Base-by-base conservation (phyloP, 2,797 vertebrate species). In the Etheostoma perlongum region DNA sequence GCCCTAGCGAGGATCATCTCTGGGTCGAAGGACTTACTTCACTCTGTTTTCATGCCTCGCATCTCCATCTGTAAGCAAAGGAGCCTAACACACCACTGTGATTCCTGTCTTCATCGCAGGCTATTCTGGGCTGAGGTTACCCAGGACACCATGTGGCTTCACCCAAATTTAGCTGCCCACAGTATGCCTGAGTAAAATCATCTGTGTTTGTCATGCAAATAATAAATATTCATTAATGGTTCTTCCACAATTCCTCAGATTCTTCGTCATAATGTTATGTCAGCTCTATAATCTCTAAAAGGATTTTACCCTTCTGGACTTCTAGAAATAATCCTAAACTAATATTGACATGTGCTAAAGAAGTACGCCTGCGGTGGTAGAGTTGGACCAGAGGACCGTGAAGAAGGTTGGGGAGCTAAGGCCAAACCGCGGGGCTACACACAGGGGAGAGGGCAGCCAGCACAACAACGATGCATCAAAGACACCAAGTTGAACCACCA, bases 261-360 rank as follows among this genome's bases (percentile, higher is more conserved):
- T 89, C 83, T 88, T 89, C 72, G 47, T 91, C 89, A 93, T 94
- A 91, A 93, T 92, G 89, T 91, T 83, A 82, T 91, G 91, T 93
- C 83, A 82, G 79, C 83, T 82, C 88, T 86, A 88, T 91, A 89
- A 94, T 93, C 88, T 87, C 85, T 76, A 67, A 84, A 84, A 78
- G 86, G 86, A 86, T 87, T 93, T 87, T 84, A 92, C 92, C 90
- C 90, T 78, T 79, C 85, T 88, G 78, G 88, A 86, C 71, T 83
- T 92, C 92, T 89, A 87, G 92, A 94, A 94, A 95, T 95, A 95
- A 94, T 94, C 90, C 85, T 89, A 64, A 92, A 78, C 92, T 84
- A 94, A 95, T 95, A 94, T 94, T 95, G 89, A 94, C 93, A 88
- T 48, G 78, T 83, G 92, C 91, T 94, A 93, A 95, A 95, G 94